Percentiles rank a stretch among this genome's conserved stretches.
phyloP scores from a whole-genome alignment of 2,797 vertebrate genomes.

The Peromyscus melanophrys region DNA sequence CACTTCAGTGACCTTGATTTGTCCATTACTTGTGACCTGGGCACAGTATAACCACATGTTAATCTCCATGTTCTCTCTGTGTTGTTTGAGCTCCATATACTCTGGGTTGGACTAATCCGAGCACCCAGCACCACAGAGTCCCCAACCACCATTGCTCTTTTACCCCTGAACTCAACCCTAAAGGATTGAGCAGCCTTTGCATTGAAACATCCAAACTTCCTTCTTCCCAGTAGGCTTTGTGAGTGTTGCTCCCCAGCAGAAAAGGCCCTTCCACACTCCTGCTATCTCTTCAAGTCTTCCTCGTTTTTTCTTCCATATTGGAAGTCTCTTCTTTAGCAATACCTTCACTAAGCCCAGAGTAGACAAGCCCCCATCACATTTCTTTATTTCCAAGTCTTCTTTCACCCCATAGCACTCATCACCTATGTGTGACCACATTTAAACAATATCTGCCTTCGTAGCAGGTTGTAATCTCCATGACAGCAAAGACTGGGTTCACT shows the following conservation, averaged over 20 bases:
- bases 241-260: neutral
- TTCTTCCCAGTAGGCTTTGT: neutral
- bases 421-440: neutral
- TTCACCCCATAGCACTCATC: neutral
- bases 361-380: neutral
- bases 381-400: neutral
- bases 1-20: neutral
- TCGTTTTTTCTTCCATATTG: neutral
- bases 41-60: neutral
- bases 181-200: neutral
- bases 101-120: neutral
- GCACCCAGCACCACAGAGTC: neutral
- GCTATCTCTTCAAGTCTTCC: neutral
- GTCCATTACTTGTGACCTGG: neutral
- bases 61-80: neutral
- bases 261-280: neutral
- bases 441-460: neutral
- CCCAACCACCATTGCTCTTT: neutral
- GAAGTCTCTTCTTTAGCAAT: neutral
- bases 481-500: neutral
- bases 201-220: neutral
- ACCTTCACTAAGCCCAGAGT: neutral
- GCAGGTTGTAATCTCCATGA: neutral
- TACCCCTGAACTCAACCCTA: neutral
- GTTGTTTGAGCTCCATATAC: neutral